phyloP scores from a whole-genome alignment of 2,797 vertebrate genomes.

The Clarias laeviceps region DNA sequence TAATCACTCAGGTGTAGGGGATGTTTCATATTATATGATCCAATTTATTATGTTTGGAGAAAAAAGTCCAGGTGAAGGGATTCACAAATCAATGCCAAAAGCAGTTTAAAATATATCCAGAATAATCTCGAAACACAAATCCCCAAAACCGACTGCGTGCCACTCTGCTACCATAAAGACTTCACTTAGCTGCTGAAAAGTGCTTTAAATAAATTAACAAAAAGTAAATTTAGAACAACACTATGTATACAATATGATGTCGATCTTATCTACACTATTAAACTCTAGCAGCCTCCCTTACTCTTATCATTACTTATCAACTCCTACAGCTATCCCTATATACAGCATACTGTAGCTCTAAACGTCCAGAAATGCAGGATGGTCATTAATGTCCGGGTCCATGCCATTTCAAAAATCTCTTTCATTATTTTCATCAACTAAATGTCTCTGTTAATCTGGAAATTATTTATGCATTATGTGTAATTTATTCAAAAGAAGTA shows the following conservation, averaged over 20 bases:
- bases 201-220: not conserved
- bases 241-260: not conserved
- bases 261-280: not conserved
- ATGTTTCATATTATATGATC: not conserved
- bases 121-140: not conserved
- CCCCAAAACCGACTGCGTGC: not conserved
- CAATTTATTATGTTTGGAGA: not conserved
- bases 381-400: not conserved
- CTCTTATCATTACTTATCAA: not conserved
- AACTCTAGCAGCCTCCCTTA: not conserved
- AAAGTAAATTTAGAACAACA: not conserved
- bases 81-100: not conserved
- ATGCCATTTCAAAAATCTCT: not conserved
- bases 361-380: not conserved
- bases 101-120: not conserved
- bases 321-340: not conserved
- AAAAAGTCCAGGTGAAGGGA: not conserved
- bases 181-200: not conserved
- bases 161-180: not conserved
- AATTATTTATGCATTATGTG: not conserved
- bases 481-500: constrained; percentile 35
- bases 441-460: not conserved
- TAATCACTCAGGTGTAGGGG: not conserved
- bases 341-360: too few species aligned
- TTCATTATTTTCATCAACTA: not conserved